Evolutionary conservation across 2,797 vertebrate species (phyloP).

Genomic region (Sylvia borin): DNA sequence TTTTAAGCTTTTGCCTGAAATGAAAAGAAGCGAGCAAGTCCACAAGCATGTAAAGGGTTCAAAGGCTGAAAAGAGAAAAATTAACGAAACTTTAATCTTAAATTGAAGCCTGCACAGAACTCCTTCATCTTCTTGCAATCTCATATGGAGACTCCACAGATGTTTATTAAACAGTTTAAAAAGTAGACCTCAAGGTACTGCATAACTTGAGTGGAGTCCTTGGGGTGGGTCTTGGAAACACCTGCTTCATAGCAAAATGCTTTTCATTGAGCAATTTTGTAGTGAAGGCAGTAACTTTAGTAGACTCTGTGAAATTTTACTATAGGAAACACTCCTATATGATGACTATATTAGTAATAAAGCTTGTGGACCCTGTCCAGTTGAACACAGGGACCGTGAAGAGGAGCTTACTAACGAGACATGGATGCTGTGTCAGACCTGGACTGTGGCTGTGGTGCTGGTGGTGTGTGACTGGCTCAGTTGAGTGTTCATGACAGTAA

Average conservation of each 20-base stretch:
- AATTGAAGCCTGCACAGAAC: background rate
- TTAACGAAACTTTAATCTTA: background rate
- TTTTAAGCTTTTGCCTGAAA: background rate
- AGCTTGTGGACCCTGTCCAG: background rate
- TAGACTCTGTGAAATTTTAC: background rate
- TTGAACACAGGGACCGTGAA: background rate
- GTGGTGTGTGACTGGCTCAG: background rate
- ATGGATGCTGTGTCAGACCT: background rate
- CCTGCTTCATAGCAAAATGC: background rate
- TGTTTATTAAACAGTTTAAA: background rate
- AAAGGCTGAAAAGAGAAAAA: background rate
- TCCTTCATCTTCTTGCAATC: background rate
- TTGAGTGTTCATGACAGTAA: background rate
- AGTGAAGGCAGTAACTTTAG: background rate
- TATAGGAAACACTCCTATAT: background rate
- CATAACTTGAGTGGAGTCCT: background rate
- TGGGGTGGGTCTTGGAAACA: background rate
- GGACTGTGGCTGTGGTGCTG: background rate
- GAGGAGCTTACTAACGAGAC: background rate
- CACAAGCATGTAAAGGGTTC: background rate
- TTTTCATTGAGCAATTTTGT: background rate
- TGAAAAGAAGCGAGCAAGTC: background rate
- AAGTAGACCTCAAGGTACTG: background rate
- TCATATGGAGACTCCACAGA: background rate
- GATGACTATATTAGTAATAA: background rate